Percentiles rank a stretch among this genome's conserved stretches.
phyloP scores from a whole-genome alignment of 2,888 invertebrate genomes.

The Heteromyza rotundicornis region DNA sequence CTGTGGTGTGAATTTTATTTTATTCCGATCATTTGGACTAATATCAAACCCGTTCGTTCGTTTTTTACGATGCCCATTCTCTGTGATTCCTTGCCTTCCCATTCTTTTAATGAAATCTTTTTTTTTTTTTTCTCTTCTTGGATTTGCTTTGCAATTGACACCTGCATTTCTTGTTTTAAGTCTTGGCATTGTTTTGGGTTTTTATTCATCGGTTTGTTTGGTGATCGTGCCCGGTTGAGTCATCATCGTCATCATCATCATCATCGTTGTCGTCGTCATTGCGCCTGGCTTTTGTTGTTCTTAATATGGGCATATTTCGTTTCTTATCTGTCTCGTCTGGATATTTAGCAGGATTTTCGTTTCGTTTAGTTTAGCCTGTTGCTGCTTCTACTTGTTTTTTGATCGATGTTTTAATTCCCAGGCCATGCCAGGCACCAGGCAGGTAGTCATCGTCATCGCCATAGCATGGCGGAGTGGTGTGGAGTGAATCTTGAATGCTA shows the following conservation, averaged over 20 bases:
- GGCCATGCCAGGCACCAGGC: not conserved
- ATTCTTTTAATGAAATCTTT: constrained; percentile 1
- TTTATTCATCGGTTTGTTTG: constrained; percentile 10
- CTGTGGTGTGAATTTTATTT: not conserved
- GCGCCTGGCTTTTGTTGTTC: not conserved
- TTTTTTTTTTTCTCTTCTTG: constrained; percentile 9
- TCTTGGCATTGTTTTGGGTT: not conserved
- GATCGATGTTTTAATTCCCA: constrained; percentile 15
- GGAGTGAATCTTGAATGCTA: not conserved
- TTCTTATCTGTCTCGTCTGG: constrained; percentile 7
- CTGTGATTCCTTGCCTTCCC: constrained; percentile 8
- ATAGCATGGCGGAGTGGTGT: no score
- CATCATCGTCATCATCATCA: constrained; percentile 7
- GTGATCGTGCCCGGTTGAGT: constrained; percentile 10
- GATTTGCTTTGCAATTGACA: constrained; percentile 44
- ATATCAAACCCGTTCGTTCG: constrained; percentile 12
- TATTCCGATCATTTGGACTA: not conserved
- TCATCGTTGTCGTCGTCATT: no score
- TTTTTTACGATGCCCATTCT: not conserved
- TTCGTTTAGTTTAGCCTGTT: not conserved
- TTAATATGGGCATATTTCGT: constrained; percentile 4
- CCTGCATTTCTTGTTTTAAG: constrained; percentile 53
- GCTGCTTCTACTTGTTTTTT: not conserved
- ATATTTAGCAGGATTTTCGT: constrained; percentile 8
- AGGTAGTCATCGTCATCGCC: constrained; percentile 6